Evolutionary conservation across 2,797 vertebrate genomes (phyloP).

Genomic region (Bryconaethiops microstoma): DNA sequence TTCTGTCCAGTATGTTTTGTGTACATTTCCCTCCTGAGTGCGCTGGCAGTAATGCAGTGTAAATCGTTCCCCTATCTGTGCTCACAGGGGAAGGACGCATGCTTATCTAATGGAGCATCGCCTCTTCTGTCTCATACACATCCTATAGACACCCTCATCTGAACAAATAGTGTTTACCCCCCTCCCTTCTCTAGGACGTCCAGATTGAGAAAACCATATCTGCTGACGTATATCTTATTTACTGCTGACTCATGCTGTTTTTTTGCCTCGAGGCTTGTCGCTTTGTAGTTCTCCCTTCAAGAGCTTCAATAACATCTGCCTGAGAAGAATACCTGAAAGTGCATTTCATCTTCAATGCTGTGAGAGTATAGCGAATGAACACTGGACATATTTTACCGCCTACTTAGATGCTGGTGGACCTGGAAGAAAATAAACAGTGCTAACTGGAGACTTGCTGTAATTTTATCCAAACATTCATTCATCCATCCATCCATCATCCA

Average conservation of each 20-base stretch:
- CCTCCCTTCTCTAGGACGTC: not conserved
- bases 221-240: conserved; percentile 1
- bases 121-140: not conserved
- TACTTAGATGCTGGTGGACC: too few relatives aligned
- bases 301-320: not conserved
- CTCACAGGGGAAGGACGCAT: not conserved
- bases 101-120: not conserved
- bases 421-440: too few relatives aligned
- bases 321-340: too few relatives aligned
- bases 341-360: too few relatives aligned
- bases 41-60: not conserved
- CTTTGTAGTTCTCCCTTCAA: not conserved
- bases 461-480: too few relatives aligned
- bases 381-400: too few relatives aligned
- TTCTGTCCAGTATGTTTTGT: too few relatives aligned
- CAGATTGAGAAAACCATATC: not conserved
- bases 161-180: not conserved
- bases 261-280: not conserved
- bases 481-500: too few relatives aligned
- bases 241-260: not conserved
- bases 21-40: not conserved
- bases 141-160: conserved; percentile 3
- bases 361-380: too few relatives aligned
- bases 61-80: conserved; percentile 14
- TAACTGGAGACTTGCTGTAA: too few relatives aligned